These are phyloP conservation scores for Dasyurus viverrinus DNA, from an alignment of 2,113 vertebrate species.

Conservation along the genomic window DNA sequence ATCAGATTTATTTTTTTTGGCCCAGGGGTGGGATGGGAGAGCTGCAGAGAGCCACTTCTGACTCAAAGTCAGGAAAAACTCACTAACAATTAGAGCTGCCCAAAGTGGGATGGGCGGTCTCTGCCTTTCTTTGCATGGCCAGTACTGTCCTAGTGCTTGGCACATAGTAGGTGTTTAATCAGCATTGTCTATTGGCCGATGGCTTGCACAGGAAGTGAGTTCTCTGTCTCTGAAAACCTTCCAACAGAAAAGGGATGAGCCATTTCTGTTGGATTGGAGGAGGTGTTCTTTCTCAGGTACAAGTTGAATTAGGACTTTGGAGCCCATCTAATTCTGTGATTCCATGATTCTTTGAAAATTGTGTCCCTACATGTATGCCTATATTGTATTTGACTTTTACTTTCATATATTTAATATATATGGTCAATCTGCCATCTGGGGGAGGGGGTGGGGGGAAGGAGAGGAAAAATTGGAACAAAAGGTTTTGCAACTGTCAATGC, in stretches of 20 bases:
- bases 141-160: background rate
- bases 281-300: background rate
- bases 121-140: background rate
- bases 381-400: too few species aligned
- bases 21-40: background rate
- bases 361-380: background rate
- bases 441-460: too few species aligned
- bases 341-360: background rate
- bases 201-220: background rate
- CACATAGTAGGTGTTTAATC: background rate
- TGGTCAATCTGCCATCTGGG: too few species aligned
- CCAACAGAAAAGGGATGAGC: background rate
- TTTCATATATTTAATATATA: too few species aligned
- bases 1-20: background rate
- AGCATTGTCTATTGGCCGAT: background rate
- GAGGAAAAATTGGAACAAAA: too few species aligned
- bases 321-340: background rate
- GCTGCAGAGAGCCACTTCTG: background rate
- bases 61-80: background rate
- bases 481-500: too few species aligned
- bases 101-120: background rate
- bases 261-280: background rate
- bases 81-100: background rate
- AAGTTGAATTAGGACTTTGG: background rate
- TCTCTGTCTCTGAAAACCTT: background rate